phyloP scores from a whole-genome alignment of 2,113 vertebrate species.

The Solenodon paradoxus region DNA sequence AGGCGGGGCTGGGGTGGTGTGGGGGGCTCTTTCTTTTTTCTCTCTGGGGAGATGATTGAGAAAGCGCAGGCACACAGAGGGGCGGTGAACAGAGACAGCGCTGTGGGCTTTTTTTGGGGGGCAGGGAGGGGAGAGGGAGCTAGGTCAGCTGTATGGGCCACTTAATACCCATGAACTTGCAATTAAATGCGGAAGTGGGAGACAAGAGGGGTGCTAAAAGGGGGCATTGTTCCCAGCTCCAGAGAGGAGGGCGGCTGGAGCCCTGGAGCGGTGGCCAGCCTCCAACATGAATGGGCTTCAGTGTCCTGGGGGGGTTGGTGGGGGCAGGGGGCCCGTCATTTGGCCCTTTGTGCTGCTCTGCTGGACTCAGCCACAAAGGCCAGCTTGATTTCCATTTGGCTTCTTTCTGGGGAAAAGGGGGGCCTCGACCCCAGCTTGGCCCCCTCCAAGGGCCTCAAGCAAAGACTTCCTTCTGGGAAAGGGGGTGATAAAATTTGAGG shows the following conservation, averaged over 20 bases:
- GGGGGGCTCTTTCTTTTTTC: background rate
- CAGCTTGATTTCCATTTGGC: slow-evolving; percentile 89
- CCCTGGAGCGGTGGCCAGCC: slow-evolving; percentile 78
- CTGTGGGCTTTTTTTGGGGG: slow-evolving; percentile 78
- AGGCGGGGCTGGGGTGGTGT: accelerated
- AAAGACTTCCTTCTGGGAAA: slow-evolving; percentile 65
- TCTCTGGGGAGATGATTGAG: slow-evolving; percentile 37
- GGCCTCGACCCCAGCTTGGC: slow-evolving; percentile 42
- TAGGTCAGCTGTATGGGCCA: slow-evolving; percentile 86
- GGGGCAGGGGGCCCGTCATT: slow-evolving; percentile 81
- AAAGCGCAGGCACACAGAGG: slow-evolving; percentile 48
- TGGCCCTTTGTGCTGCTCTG: slow-evolving; percentile 87
- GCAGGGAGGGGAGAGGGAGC: slow-evolving; percentile 65
- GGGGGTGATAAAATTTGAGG: background rate
- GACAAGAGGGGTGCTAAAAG: slow-evolving; percentile 87
- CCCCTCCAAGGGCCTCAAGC: slow-evolving; percentile 76
- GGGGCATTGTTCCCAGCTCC: slow-evolving; percentile 86
- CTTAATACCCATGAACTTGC: slow-evolving; percentile 91
- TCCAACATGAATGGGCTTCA: slow-evolving; percentile 86
- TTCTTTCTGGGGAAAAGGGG: slow-evolving; percentile 71
- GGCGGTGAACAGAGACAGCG: slow-evolving; percentile 77
- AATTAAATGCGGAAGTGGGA: slow-evolving; percentile 92
- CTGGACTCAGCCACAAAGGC: slow-evolving; percentile 88
- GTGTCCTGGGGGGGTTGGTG: slow-evolving; percentile 80
- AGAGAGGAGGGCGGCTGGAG: slow-evolving; percentile 74